phyloP scores from a whole-genome alignment of 1,140 invertebrate species.

The Cydia fagiglandana region DNA sequence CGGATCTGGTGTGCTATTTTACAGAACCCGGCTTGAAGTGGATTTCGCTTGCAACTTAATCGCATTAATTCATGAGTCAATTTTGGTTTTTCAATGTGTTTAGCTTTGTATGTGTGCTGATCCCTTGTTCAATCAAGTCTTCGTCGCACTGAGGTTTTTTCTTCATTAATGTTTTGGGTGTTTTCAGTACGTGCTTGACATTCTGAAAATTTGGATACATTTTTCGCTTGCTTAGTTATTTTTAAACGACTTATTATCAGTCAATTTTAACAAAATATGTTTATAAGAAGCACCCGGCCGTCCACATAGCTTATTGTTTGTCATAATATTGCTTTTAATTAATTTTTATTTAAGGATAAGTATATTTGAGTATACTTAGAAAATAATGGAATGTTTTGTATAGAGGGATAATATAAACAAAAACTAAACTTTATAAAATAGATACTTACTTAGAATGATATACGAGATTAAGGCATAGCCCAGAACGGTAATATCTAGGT shows the following conservation, averaged over 20 bases:
- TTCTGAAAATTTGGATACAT: neutral
- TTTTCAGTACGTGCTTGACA: neutral
- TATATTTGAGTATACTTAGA: neutral
- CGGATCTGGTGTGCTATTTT: neutral
- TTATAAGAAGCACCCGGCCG: neutral
- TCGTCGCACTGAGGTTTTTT: neutral
- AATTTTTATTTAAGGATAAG: neutral
- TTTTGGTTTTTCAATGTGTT: constrained; percentile 13
- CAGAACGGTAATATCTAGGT: too few species aligned
- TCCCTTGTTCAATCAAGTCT: constrained; percentile 7
- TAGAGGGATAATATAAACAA: too few species aligned
- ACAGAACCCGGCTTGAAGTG: constrained; percentile 1
- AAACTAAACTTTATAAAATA: too few species aligned
- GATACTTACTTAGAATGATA: too few species aligned
- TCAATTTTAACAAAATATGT: neutral
- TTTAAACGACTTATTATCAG: neutral
- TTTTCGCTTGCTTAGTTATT: neutral
- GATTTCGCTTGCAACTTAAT: neutral
- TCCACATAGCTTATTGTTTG: neutral
- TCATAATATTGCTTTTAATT: too few species aligned
- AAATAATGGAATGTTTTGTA: too few species aligned
- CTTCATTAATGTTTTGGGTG: neutral
- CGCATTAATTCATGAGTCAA: neutral
- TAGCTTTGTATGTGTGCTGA: constrained; percentile 16
- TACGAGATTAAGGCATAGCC: too few species aligned